These are phyloP conservation scores for Acropora tenuis DNA, from an alignment of 64 coral and sea anemone species.

Conservation along the genomic window DNA sequence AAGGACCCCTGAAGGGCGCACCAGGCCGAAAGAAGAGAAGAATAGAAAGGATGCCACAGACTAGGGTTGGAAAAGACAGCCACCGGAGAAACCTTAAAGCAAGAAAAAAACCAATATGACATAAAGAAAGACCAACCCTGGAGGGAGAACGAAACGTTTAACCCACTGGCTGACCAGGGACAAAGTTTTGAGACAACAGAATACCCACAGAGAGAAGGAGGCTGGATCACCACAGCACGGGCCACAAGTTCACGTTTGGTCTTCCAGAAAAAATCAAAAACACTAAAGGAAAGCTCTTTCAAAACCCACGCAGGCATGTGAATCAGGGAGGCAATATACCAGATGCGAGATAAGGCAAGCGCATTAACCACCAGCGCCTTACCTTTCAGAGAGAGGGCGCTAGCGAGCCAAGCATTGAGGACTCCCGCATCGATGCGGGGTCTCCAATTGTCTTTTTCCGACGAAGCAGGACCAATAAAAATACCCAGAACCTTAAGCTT, in stretches of 20 bases:
- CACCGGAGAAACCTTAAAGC: not conserved
- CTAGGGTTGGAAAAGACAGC: not conserved
- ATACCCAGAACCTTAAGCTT: not conserved
- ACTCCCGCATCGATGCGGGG: not conserved
- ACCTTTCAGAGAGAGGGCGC: conserved; percentile 12
- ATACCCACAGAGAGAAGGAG: not conserved
- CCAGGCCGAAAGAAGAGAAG: not conserved
- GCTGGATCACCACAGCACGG: not conserved
- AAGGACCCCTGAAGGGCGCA: not conserved
- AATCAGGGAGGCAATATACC: conserved; percentile 34
- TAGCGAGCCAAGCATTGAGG: conserved; percentile 25
- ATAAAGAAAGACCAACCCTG: too few species aligned
- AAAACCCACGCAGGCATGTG: not conserved
- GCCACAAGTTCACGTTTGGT: conserved; percentile 29
- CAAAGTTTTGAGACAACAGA: not conserved
- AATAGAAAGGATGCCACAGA: not conserved
- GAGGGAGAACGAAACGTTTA: not conserved
- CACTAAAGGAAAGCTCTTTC: not conserved
- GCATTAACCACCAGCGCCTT: conserved; percentile 42
- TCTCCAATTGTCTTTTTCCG: conserved; percentile 16
- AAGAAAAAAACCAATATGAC: too few species aligned
- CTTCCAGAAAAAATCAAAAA: conserved; percentile 49
- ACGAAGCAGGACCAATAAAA: not conserved
- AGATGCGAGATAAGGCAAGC: conserved; percentile 10
- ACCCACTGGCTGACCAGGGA: conserved; percentile 45